Base-by-base conservation (phyloP, 2,797 vertebrate species). In the Ibycter americanus region DNA sequence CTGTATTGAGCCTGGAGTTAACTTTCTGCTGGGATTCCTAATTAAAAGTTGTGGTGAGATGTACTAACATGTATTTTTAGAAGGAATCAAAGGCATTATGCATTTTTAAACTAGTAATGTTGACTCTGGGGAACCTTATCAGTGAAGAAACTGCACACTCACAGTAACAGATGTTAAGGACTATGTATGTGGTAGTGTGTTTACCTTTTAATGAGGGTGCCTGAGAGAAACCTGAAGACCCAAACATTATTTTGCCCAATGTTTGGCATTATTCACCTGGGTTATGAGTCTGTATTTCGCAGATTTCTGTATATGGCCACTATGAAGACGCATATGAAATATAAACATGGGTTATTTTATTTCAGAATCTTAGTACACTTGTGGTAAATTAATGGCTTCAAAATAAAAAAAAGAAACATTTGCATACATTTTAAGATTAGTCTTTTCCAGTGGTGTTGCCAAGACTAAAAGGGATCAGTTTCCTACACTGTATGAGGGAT, bases 31-130 rank as follows among this genome's bases (percentile, higher is more conserved):
- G 67, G 55, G 67, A 82, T 91, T 95, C 70, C 68, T 88, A 56
- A 91, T 83, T 90, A 84, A 93, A 94, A 87, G n/a, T 55, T 96
- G 59, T 38, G 80, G 62, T 83, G 71, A 77, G 31, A 77, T 82
- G 72, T 70, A 15, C 38, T 77, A 27, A 4, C 0, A 36, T 59
- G 11, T 91, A 55, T 84, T 86, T 96, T 90, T 88, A 65, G 85
- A 61, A 68, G 8, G n/a, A 78, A n/a, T 59, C 47, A 67, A 79
- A 95, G 51, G 38, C 1, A 1, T 55, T 78, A 26, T 1, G 1
- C 5, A 10, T 56, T 29, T 87, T 83, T 68, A 23, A 72, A 51
- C 54, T 59, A 61, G 51, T 47, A 36, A 19, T 5, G 7, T 76
- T 89, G 29, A 21, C 47, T 74, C 42, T 66, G 14, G 14, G 42